Percentiles rank a stretch among this genome's conserved stretches.
These are phyloP conservation scores for Pionites leucogaster DNA, from an alignment of 2,113 vertebrate genomes.

Conservation along the genomic window DNA sequence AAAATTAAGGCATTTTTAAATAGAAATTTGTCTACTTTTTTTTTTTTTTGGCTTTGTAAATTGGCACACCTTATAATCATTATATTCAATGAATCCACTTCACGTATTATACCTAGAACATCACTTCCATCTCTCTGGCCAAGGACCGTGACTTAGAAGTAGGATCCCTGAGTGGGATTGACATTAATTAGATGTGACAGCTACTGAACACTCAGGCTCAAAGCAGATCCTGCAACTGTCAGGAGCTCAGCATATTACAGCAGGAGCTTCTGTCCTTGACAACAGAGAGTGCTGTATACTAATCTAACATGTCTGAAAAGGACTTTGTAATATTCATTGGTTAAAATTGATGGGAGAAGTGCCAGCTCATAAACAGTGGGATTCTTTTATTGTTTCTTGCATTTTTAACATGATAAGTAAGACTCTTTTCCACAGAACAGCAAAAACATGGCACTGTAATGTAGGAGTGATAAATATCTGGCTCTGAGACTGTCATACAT, in stretches of 20 bases:
- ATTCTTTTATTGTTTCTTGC: background rate
- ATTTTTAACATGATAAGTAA: conserved; percentile 1
- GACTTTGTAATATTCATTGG: background rate
- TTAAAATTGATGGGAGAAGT: conserved; percentile 4
- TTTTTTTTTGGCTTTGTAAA: background rate
- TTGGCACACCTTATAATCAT: background rate
- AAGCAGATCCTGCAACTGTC: background rate
- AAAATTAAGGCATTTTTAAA: background rate
- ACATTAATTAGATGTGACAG: conserved; percentile 30
- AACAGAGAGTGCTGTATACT: background rate
- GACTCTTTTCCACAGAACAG: background rate
- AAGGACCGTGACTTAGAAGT: background rate
- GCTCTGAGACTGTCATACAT: background rate
- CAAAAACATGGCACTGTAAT: background rate
- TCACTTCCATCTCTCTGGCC: background rate
- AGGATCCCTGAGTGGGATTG: background rate
- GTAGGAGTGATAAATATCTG: background rate
- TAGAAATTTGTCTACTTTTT: background rate
- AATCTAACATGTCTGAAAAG: background rate
- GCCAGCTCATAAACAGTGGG: background rate
- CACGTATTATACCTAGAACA: background rate
- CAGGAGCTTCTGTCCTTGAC: background rate
- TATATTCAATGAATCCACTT: background rate
- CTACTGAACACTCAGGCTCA: background rate
- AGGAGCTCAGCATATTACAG: background rate